Conservation (phyloP, 2,113 vertebrate genomes). For the Oryzias javanicus region DNA sequence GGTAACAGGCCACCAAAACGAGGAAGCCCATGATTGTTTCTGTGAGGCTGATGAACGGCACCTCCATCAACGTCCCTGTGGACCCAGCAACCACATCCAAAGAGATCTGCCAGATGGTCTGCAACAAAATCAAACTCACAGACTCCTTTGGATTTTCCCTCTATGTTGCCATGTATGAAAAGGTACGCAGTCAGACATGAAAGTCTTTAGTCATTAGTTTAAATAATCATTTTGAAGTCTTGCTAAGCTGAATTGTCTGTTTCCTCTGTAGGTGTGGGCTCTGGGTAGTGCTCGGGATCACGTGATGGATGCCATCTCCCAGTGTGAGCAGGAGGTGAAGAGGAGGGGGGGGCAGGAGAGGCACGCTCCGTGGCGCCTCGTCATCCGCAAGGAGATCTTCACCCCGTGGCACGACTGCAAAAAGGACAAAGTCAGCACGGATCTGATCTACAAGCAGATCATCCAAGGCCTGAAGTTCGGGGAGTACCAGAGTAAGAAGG, state of each 20-base stretch:
- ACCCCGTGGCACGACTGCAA: slow-evolving; percentile 89
- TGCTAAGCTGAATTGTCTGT: neutral
- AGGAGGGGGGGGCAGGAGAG: slow-evolving; percentile 84
- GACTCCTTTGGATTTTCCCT: slow-evolving; percentile 92
- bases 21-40: slow-evolving; percentile 85
- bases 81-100: slow-evolving; percentile 90
- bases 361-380: slow-evolving; percentile 88
- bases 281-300: slow-evolving; percentile 88
- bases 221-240: no score
- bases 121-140: slow-evolving; percentile 80
- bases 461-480: slow-evolving; percentile 85
- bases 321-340: slow-evolving; percentile 90
- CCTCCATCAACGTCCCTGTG: slow-evolving; percentile 78
- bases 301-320: slow-evolving; percentile 90
- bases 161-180: slow-evolving; percentile 89
- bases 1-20: slow-evolving; percentile 87
- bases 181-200: no score
- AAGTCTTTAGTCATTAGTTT: no score
- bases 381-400: slow-evolving; percentile 95
- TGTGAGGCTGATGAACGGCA: slow-evolving; percentile 84
- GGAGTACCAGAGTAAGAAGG: slow-evolving; percentile 89
- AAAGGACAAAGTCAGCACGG: slow-evolving; percentile 85
- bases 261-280: slow-evolving; percentile 84
- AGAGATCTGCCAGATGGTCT: slow-evolving; percentile 85
- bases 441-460: slow-evolving; percentile 92